phyloP scores from a whole-genome alignment of 1,140 invertebrate genomes.

The Ostrea denselamellosa region DNA sequence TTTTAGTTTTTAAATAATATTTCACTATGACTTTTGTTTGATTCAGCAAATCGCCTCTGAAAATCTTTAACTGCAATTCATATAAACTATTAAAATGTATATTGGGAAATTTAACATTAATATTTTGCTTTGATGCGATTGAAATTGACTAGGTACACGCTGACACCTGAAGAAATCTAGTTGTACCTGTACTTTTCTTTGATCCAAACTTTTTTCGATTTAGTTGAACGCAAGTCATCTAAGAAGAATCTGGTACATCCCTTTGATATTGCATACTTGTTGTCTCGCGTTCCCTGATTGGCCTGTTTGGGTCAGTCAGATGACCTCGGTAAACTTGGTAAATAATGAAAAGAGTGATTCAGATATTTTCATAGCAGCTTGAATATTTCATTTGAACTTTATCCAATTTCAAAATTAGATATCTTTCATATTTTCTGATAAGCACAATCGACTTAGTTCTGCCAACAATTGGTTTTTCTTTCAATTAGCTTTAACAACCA shows the following conservation, averaged over 20 bases:
- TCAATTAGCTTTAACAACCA: too few species aligned
- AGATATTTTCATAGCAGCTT: constrained; percentile 36
- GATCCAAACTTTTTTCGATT: constrained; percentile 11
- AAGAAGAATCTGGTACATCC: constrained; percentile 1
- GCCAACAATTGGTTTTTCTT: background rate
- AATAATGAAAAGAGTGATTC: constrained; percentile 27
- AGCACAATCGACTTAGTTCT: background rate
- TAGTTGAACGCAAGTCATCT: constrained; percentile 23
- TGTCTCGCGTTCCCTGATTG: constrained; percentile 36
- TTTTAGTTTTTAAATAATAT: too few species aligned
- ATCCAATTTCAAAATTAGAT: background rate
- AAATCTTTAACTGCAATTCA: too few species aligned
- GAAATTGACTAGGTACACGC: background rate
- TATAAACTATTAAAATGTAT: background rate
- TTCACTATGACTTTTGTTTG: too few species aligned
- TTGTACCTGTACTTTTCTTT: background rate
- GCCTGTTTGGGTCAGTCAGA: constrained; percentile 26
- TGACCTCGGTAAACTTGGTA: constrained; percentile 12
- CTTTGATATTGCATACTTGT: constrained; percentile 26
- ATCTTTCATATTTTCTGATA: constrained; percentile 1
- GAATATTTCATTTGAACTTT: constrained; percentile 31
- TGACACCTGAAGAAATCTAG: background rate
- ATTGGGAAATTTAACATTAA: background rate
- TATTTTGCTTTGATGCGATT: background rate
- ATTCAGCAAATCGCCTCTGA: too few species aligned